Base-by-base conservation (phyloP, 2,888 invertebrate species). In the Odontocolon sp. region DNA sequence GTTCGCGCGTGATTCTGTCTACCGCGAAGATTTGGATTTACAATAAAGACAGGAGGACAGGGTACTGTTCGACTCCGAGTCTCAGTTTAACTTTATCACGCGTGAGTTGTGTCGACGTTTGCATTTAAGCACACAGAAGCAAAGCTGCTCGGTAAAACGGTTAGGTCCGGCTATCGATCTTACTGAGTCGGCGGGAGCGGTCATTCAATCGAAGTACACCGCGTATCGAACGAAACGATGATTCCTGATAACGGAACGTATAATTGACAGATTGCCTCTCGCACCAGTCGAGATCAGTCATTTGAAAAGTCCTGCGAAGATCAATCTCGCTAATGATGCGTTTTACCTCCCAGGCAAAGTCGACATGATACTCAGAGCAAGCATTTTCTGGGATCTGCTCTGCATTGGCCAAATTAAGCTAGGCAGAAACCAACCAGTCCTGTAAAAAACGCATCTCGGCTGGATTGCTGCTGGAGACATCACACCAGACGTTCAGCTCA, bases 291-390 rank as follows among this genome's bases (percentile, higher is more conserved):
- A 42, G 5, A 45, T 31, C 9, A 21, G 31, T 31, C 31, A 36
- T n/a, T 36, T 70, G 8, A 21, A 54, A 56, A 64, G 64, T 28
- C 68, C 61, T 5, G 18, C 31, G 50, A 52, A 70, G 54, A 14
- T 74, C 45, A 70, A 38, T 28, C 59, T 80, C 9, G 79, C 78
- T n/a, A 78, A 80, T 33, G 61, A 71, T 31, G 36, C 50, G 0
- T 78, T 59, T 42, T 40, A 72, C 11, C 11, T 26, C 1, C 50
- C 50, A 9, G 11, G 26, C 1, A 26, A 26, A 23, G 26, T 50
- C 50, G 50, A 50, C 50, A 5, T n/a, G 21, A 26, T 50, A 50
- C 5, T 50, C 18, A 26, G 50, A 26, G 50, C 50, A 26, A 26
- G 26, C 1, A 26, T 50, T n/a, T 23, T 50, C 26, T 50, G 50